A percentile compares a stretch with the other conserved stretches of the same genome.
phyloP scores from a whole-genome alignment of 37 sponge, comb jelly and placozoan genomes.

The Ephydatia muelleri region DNA sequence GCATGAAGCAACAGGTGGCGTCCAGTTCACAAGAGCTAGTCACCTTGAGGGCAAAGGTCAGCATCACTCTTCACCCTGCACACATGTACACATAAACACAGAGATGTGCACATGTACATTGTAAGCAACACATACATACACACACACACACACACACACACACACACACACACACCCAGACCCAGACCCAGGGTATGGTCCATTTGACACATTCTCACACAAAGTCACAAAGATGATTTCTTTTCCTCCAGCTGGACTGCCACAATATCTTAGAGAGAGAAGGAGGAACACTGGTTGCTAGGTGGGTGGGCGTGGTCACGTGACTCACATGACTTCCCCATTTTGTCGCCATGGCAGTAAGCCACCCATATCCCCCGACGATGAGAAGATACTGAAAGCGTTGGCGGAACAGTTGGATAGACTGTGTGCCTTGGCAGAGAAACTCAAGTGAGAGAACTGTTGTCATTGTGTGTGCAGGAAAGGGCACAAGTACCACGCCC shows the following conservation, averaged over 20 bases:
- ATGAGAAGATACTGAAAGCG: slow-evolving; percentile 4
- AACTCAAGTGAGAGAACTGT: slow-evolving; percentile 25
- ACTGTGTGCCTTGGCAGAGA: slow-evolving; percentile 33
- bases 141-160: too few relatives aligned
- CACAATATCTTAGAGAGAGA: too few relatives aligned
- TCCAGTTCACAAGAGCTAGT: not conserved
- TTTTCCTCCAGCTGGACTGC: too few relatives aligned
- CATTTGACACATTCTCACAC: too few relatives aligned
- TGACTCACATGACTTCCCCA: too few relatives aligned
- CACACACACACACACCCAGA: not conserved
- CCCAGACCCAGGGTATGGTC: not conserved
- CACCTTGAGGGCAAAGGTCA: not conserved
- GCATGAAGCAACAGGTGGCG: not conserved
- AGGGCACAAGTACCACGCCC: too few relatives aligned
- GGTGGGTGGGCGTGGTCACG: too few relatives aligned
- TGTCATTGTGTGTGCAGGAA: too few relatives aligned
- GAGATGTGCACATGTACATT: not conserved
- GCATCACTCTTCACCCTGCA: not conserved
- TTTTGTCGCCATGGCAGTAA: too few relatives aligned
- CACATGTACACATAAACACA: not conserved
- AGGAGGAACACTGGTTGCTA: too few relatives aligned
- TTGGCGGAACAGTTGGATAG: slow-evolving; percentile 23
- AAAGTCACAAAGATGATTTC: too few relatives aligned
- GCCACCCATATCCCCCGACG: not conserved
- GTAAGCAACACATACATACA: not conserved